Evolutionary conservation across 2,797 vertebrate species (phyloP).

Genomic region (Buceros bicornis): DNA sequence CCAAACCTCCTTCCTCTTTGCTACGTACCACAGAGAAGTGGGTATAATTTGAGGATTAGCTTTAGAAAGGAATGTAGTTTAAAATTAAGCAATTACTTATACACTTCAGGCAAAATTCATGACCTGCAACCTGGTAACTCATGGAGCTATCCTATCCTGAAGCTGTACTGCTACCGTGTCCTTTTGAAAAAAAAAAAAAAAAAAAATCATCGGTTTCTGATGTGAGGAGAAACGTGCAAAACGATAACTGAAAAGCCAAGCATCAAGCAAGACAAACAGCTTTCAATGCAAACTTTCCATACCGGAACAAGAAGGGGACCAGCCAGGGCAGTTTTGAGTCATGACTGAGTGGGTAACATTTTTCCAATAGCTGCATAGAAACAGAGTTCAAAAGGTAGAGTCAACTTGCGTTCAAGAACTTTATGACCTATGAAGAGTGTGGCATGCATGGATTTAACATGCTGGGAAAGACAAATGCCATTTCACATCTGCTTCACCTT

Average conservation of each 20-base stretch:
- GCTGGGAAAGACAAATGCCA: not conserved
- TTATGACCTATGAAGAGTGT: not conserved
- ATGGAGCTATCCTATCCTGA: not conserved
- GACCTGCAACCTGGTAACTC: not conserved
- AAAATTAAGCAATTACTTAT: not conserved
- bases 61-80: not conserved
- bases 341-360: not conserved
- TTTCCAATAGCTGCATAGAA: conserved; percentile 4
- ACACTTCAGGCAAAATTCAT: not conserved
- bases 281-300: not conserved
- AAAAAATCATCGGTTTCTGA: not conserved
- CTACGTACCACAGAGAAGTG: accelerated
- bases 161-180: not conserved
- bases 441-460: not conserved
- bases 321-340: conserved; percentile 11
- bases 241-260: not conserved
- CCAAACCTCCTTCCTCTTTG: not conserved
- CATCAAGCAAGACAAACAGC: not conserved
- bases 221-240: not conserved
- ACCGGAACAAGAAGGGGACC: not conserved
- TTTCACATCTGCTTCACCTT: not conserved
- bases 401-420: not conserved
- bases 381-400: conserved; percentile 30
- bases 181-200: not conserved
- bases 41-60: not conserved